Percentiles rank a stretch among this genome's conserved stretches.
phyloP scores from a whole-genome alignment of 2,113 vertebrate genomes.

The Urocitellus parryii region DNA sequence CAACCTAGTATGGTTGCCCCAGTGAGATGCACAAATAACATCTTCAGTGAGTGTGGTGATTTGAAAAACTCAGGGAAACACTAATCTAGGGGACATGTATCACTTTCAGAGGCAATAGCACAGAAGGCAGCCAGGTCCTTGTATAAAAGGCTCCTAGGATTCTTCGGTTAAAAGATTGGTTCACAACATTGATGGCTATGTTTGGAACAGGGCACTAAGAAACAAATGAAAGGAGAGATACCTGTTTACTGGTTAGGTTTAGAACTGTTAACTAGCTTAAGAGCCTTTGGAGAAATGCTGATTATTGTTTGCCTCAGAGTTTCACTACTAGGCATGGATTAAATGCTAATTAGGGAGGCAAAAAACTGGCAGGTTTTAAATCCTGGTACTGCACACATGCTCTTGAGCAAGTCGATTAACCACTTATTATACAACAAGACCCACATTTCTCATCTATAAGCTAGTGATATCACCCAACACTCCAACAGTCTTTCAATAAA shows the following conservation, averaged over 20 bases:
- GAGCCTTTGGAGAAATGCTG: conserved; percentile 41
- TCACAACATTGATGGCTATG: background rate
- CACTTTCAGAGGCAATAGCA: conserved; percentile 4
- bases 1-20: background rate
- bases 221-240: conserved; percentile 12
- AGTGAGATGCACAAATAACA: background rate
- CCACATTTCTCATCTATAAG: conserved; percentile 20
- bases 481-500: background rate
- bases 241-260: background rate
- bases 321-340: background rate
- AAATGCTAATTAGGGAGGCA: conserved; percentile 28
- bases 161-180: background rate
- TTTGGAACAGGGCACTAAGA: background rate
- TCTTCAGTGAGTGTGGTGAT: conserved; percentile 34
- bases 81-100: background rate
- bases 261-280: conserved; percentile 45
- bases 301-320: conserved; percentile 27
- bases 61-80: conserved; percentile 37
- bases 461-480: background rate
- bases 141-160: background rate
- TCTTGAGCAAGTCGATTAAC: conserved; percentile 58
- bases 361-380: conserved; percentile 25
- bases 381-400: background rate
- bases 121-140: conserved; percentile 26
- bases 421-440: background rate